These are phyloP conservation scores for Drosophila peninsularis DNA, from an alignment of 2,888 invertebrate genomes.

Conservation along the genomic window DNA sequence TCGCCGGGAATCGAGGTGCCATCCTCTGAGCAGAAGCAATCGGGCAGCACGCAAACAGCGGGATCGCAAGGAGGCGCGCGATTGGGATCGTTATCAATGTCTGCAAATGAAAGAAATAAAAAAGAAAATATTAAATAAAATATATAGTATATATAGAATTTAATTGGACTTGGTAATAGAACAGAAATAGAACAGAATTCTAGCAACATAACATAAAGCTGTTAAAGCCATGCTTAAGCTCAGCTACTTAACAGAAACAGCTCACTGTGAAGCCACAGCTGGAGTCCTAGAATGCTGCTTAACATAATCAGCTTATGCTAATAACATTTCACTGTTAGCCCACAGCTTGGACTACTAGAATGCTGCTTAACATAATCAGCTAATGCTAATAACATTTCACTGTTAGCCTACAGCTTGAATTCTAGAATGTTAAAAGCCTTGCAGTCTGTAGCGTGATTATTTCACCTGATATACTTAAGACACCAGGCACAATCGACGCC, in stretches of 20 bases:
- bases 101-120: conserved; percentile 85
- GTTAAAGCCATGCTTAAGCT: too few species aligned
- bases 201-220: background rate
- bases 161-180: too few species aligned
- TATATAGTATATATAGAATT: background rate
- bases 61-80: conserved; percentile 95
- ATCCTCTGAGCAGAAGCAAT: conserved; percentile 97
- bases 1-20: conserved; percentile 94
- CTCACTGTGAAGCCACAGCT: too few species aligned
- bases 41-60: conserved; percentile 93
- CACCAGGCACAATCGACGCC: background rate
- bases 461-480: background rate
- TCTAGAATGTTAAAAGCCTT: background rate
- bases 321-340: background rate
- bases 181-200: too few species aligned
- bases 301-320: background rate
- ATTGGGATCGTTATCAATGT: conserved; percentile 97
- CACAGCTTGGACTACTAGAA: background rate
- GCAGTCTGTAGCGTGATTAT: background rate
- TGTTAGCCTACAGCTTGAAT: background rate
- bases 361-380: background rate
- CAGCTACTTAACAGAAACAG: too few species aligned
- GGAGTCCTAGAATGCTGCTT: background rate
- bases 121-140: background rate
- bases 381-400: background rate